Conservation (phyloP, 2,797 vertebrate species). For the Carduelis carduelis region DNA sequence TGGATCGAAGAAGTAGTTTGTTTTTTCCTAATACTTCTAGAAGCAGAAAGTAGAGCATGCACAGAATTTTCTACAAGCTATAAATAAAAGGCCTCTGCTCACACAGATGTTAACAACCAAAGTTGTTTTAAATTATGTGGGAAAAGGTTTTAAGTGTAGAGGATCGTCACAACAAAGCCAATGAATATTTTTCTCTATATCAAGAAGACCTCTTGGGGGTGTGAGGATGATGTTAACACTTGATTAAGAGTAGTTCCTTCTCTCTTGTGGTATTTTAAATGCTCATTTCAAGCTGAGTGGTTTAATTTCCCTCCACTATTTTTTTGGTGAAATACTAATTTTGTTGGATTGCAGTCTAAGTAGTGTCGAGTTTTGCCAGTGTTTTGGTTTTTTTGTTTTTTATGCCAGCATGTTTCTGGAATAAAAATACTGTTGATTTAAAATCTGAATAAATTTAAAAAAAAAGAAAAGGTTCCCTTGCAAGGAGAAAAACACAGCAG, state of each 20-base stretch:
- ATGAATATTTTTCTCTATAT: background rate
- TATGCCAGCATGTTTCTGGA: background rate
- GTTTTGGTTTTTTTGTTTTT: background rate
- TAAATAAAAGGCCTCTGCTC: background rate
- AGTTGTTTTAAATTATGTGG: background rate
- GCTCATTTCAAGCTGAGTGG: background rate
- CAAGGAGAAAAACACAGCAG: conserved; percentile 57
- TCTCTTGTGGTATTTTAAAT: conserved; percentile 1
- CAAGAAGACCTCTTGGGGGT: background rate
- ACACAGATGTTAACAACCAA: background rate
- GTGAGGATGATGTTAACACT: background rate
- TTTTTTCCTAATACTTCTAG: background rate
- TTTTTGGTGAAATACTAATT: background rate
- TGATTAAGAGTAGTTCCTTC: background rate
- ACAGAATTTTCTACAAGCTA: background rate
- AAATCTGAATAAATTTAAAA: conserved; percentile 61
- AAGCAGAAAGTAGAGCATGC: background rate
- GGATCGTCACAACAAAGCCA: background rate
- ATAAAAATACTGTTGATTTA: conserved; percentile 68
- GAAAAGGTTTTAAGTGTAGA: background rate
- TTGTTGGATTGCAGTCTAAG: background rate
- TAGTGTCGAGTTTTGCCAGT: background rate
- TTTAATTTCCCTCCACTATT: background rate
- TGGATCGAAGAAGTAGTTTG: background rate
- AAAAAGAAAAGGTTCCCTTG: conserved; percentile 33